Evolutionary conservation across 1,140 invertebrate genomes (phyloP), one percentile per base, ranked within the genome.

Genomic region (Drosophila oshimai): DNA sequence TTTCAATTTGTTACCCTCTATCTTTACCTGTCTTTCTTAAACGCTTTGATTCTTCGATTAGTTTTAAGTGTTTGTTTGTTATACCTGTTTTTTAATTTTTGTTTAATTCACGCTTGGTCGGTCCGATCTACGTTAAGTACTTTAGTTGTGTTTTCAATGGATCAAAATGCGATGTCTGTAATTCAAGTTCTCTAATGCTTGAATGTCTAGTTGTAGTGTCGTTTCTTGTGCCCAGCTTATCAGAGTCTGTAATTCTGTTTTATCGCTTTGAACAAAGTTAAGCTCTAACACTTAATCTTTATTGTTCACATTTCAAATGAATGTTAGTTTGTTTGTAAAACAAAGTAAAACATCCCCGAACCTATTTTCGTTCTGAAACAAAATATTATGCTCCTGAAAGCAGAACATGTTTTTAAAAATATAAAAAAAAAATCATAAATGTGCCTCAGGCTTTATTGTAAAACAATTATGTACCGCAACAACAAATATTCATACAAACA

Each of bases 391-490:
- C 42, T 36, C 29, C 12, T n/a, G 17, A 15, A 17, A 28, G 26
- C 31, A 29, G 33, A 37, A 18, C 0, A n/a, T 18, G 31, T 39
- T 60, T 61, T 55, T 7, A 44, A 47, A 47, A 68, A 83, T 55
- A 68, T 58, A 39, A 33, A 46, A 62, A 44, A 34, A 33, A 87
- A 76, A 69, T 74, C 51, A 80, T 84, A 65, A 77, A 74, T 77
- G 86, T 89, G 86, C 84, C 84, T 89, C 84, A 89, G 84, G 84
- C 86, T 80, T 74, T 80, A 84, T 89, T 89, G 84, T 89, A 84
- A 84, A 89, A 89, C 78, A 89, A 89, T 67, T 78, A 83, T 69
- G 78, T 62, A 65, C 33, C 74, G 58, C 51, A 55, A 62, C 24
- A 54, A 47, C 9, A 67, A 36, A 72, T 72, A 54, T 69, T 67